Evolutionary conservation across 2,113 vertebrate genomes (phyloP).

Genomic region (Columba janthina): DNA sequence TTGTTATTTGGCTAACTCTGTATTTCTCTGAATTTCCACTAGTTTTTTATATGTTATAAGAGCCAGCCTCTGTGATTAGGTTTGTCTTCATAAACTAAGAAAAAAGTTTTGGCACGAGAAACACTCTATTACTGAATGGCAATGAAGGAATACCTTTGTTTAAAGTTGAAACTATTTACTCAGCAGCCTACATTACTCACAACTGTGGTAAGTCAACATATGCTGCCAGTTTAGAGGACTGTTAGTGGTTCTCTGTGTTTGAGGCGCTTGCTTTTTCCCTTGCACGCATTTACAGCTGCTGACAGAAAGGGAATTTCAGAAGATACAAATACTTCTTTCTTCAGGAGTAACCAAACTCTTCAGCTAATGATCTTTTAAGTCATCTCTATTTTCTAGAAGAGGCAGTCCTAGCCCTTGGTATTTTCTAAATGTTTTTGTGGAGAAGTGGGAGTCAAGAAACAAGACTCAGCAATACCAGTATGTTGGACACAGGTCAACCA

Average conservation of each 20-base stretch:
- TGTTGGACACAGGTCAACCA: background rate
- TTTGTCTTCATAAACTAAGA: background rate
- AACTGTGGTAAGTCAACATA: background rate
- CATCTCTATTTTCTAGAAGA: background rate
- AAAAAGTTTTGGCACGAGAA: background rate
- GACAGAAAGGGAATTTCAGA: background rate
- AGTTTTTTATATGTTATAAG: background rate
- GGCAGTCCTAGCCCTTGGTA: background rate
- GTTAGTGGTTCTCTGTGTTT: background rate
- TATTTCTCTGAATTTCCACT: background rate
- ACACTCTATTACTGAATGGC: background rate
- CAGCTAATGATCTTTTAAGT: background rate
- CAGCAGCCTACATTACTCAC: background rate
- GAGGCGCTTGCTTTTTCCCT: background rate
- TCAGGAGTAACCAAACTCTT: background rate
- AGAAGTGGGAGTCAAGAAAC: background rate
- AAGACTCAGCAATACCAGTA: background rate
- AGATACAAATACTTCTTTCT: constrained; percentile 1
- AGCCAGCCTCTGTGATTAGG: background rate
- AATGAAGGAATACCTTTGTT: background rate
- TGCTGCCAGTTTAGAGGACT: background rate
- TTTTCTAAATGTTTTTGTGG: background rate
- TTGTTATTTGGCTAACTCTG: background rate
- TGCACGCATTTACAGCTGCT: background rate
- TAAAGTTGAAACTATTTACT: background rate